Evolutionary conservation across 2,797 vertebrate species (phyloP), one percentile per base, ranked within the genome.

Genomic region (Myotis findleyi): DNA sequence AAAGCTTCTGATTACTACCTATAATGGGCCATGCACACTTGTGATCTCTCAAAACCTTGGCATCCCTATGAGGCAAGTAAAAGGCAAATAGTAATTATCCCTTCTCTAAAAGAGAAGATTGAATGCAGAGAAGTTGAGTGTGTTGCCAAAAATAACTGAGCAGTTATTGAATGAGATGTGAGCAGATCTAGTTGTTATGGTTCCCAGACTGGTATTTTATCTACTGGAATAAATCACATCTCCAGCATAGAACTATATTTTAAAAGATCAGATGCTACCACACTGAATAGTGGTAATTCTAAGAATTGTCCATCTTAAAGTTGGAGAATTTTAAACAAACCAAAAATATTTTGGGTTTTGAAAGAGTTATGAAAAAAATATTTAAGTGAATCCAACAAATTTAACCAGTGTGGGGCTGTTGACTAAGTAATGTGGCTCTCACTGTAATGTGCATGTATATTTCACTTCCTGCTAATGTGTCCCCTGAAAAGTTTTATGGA

Each of bases 131-230:
- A 82, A 85, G 47, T 53, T n/a, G 13, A 84, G 11, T 41, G 13
- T 71, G 44, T 41, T 76, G 69, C 75, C 88, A 95, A 95, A 94
- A 95, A 44, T 76, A 92, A 79, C 51, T 12, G 64, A 95, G 73
- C 51, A 83, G 73, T 93, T 85, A 64, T 25, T 47, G 23, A 92
- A 91, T 77, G 87, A 75, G 53, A 68, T 57, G 21, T 81, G 81
- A 97, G 81, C 36, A 71, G 55, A 55, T 89, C 68, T 69, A 18
- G 55, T 71, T 92, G 62, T 71, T 94, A 64, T 4, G 36, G 21
- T 85, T 85, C 53, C 82, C 79, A 30, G 14, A 53, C 53, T 66
- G 49, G 44, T 91, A 41, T 75, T 89, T 93, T 76, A 93, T 73
- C 91, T 91, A 14, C n/a, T 47, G 57, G 55, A 20, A 49, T 53